Conservation (phyloP, 2,797 vertebrate genomes). For the Crenichthys baileyi region DNA sequence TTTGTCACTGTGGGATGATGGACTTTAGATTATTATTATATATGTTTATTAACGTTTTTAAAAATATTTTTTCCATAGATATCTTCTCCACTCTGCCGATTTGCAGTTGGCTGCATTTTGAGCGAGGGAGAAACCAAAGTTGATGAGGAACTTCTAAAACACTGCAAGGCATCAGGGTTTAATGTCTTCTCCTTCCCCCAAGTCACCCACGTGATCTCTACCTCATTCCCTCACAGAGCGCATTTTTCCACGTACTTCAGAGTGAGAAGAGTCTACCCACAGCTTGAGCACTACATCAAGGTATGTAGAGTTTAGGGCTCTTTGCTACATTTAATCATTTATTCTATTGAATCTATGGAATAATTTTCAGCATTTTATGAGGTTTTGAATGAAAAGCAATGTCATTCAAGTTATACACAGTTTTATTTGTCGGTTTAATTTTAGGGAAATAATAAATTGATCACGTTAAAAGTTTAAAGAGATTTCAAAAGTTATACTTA, state of each 20-base stretch:
- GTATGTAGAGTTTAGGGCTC: conserved; percentile 61
- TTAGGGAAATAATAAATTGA: not conserved
- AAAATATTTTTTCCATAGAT: conserved; percentile 72
- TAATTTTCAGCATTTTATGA: not conserved
- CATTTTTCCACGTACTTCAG: conserved; percentile 83
- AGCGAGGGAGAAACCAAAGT: conserved; percentile 85
- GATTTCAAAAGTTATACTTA: too few species aligned
- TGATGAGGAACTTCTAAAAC: conserved; percentile 79
- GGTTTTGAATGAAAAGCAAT: not conserved
- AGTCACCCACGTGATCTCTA: conserved; percentile 87
- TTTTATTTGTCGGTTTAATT: not conserved
- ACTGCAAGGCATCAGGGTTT: conserved; percentile 88
- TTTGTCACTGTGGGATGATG: not conserved
- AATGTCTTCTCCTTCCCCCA: conserved; percentile 89
- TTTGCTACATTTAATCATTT: not conserved
- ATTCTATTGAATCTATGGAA: not conserved
- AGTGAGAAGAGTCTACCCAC: conserved; percentile 84
- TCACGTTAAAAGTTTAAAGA: not conserved
- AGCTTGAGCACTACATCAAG: conserved; percentile 88
- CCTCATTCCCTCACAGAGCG: conserved; percentile 85
- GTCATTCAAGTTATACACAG: not conserved
- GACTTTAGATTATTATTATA: not conserved
- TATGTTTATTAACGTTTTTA: conserved; percentile 3
- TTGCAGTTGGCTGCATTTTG: conserved; percentile 87
- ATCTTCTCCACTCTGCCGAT: conserved; percentile 83